Percentiles rank a stretch among this genome's conserved stretches.
Evolutionary conservation across 2,888 invertebrate species (phyloP).

Genomic region (Netelia melanura): DNA sequence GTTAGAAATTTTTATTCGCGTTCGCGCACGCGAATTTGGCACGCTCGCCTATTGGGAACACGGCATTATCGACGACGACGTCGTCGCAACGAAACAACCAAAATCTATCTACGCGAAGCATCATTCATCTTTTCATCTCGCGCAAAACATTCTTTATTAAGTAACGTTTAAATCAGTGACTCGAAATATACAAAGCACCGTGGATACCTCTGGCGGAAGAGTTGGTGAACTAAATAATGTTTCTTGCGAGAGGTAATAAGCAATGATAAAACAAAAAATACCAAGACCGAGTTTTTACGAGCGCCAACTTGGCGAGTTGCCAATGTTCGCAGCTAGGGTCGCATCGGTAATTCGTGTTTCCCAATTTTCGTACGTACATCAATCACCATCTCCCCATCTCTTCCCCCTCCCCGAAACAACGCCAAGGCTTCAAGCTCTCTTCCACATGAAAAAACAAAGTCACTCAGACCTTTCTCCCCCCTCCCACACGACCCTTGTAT

Average conservation of each 20-base stretch:
- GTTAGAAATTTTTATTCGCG: conserved; percentile 68
- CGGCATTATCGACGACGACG: neutral
- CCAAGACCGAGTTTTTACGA: neutral
- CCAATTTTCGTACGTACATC: conserved; percentile 1
- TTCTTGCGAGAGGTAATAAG: neutral
- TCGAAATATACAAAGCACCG: neutral
- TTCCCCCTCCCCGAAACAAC: neutral
- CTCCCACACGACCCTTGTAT: neutral
- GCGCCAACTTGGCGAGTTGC: conserved; percentile 14
- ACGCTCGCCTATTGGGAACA: neutral
- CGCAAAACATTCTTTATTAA: neutral
- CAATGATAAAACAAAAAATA: neutral
- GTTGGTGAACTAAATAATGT: neutral
- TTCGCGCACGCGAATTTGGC: conserved; percentile 58
- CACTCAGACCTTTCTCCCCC: neutral
- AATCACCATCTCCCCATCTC: neutral
- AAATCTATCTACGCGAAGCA: neutral
- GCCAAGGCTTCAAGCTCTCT: conserved; percentile 5
- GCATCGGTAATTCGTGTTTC: neutral
- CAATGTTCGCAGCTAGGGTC: conserved; percentile 21
- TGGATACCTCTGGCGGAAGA: neutral
- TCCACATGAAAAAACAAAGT: neutral
- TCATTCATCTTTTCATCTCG: neutral
- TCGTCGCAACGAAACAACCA: conserved; percentile 8
- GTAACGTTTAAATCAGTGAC: neutral